A percentile compares a stretch with the other conserved stretches of the same genome.
These are phyloP conservation scores for Kryptolebias ocellatus DNA, from an alignment of 2,797 vertebrate genomes.

Conservation along the genomic window DNA sequence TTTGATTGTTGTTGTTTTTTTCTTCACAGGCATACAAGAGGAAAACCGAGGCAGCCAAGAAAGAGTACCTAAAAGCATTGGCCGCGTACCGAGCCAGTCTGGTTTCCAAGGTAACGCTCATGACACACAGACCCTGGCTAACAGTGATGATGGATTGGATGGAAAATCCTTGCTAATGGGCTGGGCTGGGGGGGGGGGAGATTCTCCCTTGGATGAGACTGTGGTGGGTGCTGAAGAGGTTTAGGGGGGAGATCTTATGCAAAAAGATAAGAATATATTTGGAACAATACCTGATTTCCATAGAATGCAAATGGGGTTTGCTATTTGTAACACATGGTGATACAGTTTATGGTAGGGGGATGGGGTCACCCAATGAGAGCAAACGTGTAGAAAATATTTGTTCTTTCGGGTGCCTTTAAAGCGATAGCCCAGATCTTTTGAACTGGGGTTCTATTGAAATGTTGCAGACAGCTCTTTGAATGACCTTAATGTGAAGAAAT, in stretches of 20 bases:
- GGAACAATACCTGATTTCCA: conserved; percentile 77
- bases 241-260: conserved; percentile 40
- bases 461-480: too few relatives aligned
- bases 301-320: conserved; percentile 64
- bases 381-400: conserved; percentile 29
- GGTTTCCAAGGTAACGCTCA: conserved; percentile 96
- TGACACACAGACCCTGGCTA: conserved; percentile 70
- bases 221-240: conserved; percentile 10
- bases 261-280: conserved; percentile 61
- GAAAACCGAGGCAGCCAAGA: conserved; percentile 99
- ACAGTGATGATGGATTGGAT: conserved; percentile 79
- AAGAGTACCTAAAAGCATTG: conserved; percentile 99
- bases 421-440: too few relatives aligned
- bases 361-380: conserved; percentile 52
- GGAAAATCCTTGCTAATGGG: conserved; percentile 77
- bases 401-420: conserved; percentile 19
- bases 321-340: conserved; percentile 47
- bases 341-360: conserved; percentile 50
- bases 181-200: conserved; percentile 70
- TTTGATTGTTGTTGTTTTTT: conserved; percentile 42
- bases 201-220: conserved; percentile 51
- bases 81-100: conserved; percentile 98
- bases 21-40: conserved; percentile 94
- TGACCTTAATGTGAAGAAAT: too few relatives aligned
- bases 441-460: too few relatives aligned